These are phyloP conservation scores for Poecilia wingei DNA, from an alignment of 2,797 vertebrate genomes.

Conservation along the genomic window DNA sequence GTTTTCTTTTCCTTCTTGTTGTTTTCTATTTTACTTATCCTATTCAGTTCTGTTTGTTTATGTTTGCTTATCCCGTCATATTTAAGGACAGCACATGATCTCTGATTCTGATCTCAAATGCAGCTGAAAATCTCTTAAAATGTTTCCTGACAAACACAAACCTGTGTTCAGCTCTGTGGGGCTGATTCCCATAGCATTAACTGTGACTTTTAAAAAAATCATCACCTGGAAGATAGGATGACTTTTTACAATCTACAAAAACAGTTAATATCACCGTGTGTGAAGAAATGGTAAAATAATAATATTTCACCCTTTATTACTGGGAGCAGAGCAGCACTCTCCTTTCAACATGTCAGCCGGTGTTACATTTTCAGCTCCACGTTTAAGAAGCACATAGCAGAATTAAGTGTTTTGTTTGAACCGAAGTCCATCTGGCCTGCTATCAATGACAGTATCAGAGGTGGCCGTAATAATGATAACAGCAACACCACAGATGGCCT, in stretches of 20 bases:
- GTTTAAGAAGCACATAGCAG: not conserved
- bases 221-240: not conserved
- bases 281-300: not conserved
- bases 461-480: constrained; percentile 72
- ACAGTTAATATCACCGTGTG: not conserved
- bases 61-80: not conserved
- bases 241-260: not conserved
- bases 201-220: not conserved
- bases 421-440: constrained; percentile 22
- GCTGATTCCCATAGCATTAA: not conserved
- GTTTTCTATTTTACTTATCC: not conserved
- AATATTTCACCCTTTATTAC: not conserved
- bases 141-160: not conserved
- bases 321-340: not conserved
- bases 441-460: constrained; percentile 69
- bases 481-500: constrained; percentile 50
- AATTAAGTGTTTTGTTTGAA: constrained; percentile 21
- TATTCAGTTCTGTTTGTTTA: not conserved
- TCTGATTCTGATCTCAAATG: not conserved
- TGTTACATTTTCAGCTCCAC: not conserved
- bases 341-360: not conserved
- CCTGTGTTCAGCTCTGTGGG: not conserved
- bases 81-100: not conserved
- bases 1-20: not conserved
- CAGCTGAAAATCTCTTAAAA: not conserved